Percentiles rank a stretch among this genome's conserved stretches.
Conservation (phyloP, 2,888 invertebrate species). For the Branchinecta sandiegonensis region DNA sequence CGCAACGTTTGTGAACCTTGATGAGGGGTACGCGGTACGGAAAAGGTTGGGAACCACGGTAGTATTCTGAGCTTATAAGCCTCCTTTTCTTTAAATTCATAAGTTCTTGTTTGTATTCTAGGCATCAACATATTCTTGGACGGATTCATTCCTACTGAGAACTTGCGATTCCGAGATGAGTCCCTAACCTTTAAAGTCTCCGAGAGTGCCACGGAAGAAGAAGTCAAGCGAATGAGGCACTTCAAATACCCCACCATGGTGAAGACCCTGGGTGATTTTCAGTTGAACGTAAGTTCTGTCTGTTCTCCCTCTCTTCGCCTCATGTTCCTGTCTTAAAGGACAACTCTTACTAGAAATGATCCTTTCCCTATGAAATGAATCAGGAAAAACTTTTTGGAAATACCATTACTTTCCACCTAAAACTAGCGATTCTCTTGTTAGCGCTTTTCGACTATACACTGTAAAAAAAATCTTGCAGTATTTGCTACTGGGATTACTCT, state of each 20-base stretch:
- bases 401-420: too few species aligned
- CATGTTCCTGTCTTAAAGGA: too few species aligned
- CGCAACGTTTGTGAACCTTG: too few species aligned
- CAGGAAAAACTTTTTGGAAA: too few species aligned
- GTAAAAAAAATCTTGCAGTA: too few species aligned
- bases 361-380: too few species aligned
- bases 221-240: conserved; percentile 89
- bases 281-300: conserved; percentile 18
- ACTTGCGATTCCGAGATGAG: conserved; percentile 92
- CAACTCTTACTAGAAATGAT: too few species aligned
- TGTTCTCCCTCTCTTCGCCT: too few species aligned
- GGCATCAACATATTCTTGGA: conserved; percentile 98
- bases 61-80: neutral
- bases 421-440: too few species aligned
- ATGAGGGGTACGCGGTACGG: too few species aligned
- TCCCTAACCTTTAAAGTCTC: conserved; percentile 96
- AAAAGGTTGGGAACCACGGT: neutral
- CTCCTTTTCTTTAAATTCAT: conserved; percentile 16
- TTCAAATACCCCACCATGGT: conserved; percentile 89
- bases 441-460: too few species aligned
- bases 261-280: conserved; percentile 41
- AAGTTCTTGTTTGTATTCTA: conserved; percentile 32
- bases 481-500: too few species aligned
- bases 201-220: conserved; percentile 93
- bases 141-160: conserved; percentile 98